Conservation (phyloP, 2,888 invertebrate genomes). For the Folsomia candida region DNA sequence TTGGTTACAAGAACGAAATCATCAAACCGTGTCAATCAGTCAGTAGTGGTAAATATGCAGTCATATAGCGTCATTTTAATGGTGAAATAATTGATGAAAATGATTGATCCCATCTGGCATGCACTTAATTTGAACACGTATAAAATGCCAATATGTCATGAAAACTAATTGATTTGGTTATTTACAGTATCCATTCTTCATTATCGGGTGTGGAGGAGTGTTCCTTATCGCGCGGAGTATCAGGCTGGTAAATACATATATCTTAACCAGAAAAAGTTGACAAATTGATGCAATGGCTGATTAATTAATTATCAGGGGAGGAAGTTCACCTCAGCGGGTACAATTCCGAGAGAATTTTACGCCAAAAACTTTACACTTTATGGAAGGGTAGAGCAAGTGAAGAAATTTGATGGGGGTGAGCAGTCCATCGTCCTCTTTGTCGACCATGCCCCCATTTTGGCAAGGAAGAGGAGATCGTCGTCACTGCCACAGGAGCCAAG, state of each 20-base stretch:
- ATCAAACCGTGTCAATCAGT: too few species aligned
- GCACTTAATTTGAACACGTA: too few species aligned
- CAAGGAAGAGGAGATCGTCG: too few species aligned
- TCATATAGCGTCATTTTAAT: too few species aligned
- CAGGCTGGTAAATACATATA: conserved; percentile 8
- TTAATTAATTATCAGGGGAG: neutral
- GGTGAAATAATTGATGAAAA: too few species aligned
- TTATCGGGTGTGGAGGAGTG: conserved; percentile 1
- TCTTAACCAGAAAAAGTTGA: neutral
- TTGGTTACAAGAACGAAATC: too few species aligned
- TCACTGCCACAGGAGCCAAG: neutral
- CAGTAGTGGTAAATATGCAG: too few species aligned
- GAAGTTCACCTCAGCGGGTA: conserved; percentile 6
- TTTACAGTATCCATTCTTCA: conserved; percentile 13
- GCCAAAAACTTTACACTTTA: conserved; percentile 16
- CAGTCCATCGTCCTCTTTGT: conserved; percentile 1
- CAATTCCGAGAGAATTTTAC: conserved; percentile 17
- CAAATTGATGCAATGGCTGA: neutral
- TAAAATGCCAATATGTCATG: too few species aligned
- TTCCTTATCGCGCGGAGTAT: conserved; percentile 9
- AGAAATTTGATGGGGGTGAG: neutral
- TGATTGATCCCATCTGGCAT: too few species aligned
- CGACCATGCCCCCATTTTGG: conserved; percentile 9
- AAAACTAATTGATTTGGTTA: neutral
- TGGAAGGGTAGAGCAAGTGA: conserved; percentile 8